Percentiles rank a stretch among this genome's conserved stretches.
phyloP scores from a whole-genome alignment of 2,797 vertebrate genomes.

The Myotis findleyi region DNA sequence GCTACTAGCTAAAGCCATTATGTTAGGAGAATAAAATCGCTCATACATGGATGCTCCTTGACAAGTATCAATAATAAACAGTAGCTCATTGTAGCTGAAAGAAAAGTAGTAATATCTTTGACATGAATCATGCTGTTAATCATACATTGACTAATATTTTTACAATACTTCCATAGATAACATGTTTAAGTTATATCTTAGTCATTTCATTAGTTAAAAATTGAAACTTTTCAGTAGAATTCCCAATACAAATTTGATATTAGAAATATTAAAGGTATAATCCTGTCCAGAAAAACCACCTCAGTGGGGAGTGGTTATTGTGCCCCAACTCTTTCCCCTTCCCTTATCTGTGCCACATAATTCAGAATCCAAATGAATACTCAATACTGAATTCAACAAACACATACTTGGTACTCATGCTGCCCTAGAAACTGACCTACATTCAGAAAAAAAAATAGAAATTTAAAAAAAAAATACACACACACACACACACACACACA shows the following conservation, averaged over 20 bases:
- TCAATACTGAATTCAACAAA: background rate
- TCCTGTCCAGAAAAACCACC: background rate
- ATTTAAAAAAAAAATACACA: too few species aligned
- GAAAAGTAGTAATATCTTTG: conserved; percentile 59
- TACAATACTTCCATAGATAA: background rate
- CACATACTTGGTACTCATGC: background rate
- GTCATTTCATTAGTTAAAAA: conserved; percentile 43
- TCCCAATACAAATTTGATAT: conserved; percentile 1
- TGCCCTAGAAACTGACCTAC: conserved; percentile 15
- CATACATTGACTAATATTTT: background rate
- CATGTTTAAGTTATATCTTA: conserved; percentile 1
- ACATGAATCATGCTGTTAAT: background rate
- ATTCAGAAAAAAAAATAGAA: background rate
- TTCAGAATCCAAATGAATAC: background rate
- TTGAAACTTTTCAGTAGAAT: conserved; percentile 36
- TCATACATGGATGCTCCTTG: conserved; percentile 99
- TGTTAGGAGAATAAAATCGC: conserved; percentile 98
- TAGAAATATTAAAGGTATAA: conserved; percentile 25
- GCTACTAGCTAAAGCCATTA: conserved; percentile 98
- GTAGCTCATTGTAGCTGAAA: conserved; percentile 96
- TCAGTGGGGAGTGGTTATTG: background rate
- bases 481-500: too few species aligned
- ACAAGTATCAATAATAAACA: conserved; percentile 99
- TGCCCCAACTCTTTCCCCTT: background rate
- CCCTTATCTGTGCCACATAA: background rate